Conservation (phyloP, 2,888 invertebrate genomes). For the Hyalella azteca region DNA sequence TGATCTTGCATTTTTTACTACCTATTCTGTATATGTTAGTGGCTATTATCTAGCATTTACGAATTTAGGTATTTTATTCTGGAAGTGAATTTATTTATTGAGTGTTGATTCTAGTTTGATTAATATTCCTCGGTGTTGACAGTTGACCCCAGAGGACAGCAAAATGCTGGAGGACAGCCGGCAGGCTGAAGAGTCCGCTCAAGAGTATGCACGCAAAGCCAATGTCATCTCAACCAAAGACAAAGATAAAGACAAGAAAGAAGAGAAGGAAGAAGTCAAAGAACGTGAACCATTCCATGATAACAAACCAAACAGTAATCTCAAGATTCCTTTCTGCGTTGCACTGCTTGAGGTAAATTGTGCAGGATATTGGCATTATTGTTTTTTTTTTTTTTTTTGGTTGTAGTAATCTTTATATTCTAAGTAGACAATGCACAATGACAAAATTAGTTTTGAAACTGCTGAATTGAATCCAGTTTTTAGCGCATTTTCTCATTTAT, state of each 20-base stretch:
- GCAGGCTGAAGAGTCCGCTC: slow-evolving; percentile 79
- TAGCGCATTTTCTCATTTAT: too few species aligned
- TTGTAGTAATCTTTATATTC: too few species aligned
- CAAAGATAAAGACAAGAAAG: slow-evolving; percentile 72
- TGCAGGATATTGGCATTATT: neutral
- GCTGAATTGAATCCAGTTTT: too few species aligned
- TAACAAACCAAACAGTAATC: slow-evolving; percentile 45
- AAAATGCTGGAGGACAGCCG: slow-evolving; percentile 81
- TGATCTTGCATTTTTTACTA: too few species aligned
- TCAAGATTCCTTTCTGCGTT: slow-evolving; percentile 54
- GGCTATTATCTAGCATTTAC: too few species aligned
- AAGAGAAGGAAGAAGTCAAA: slow-evolving; percentile 63
- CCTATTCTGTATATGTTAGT: too few species aligned
- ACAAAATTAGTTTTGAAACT: too few species aligned
- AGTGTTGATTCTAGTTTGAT: too few species aligned
- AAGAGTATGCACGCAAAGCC: slow-evolving; percentile 85
- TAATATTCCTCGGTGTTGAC: too few species aligned
- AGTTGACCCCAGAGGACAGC: slow-evolving; percentile 85
- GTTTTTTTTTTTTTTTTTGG: neutral
- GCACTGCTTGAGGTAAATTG: slow-evolving; percentile 51
- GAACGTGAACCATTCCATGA: slow-evolving; percentile 35
- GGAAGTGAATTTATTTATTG: too few species aligned
- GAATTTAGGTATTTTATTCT: too few species aligned
- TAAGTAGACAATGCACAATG: too few species aligned
- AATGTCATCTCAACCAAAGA: slow-evolving; percentile 76